Percentiles rank a stretch among this genome's conserved stretches.
These are phyloP conservation scores for Xenopus tropicalis DNA, from an alignment of 2,113 vertebrate genomes.

Conservation along the genomic window UCB_Xtro_10.0 CM004448.2:4170501-4171000, in stretches of 20 bases:
- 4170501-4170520: no score
- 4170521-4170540: no score
- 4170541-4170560: no score
- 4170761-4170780: background rate
- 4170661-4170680: background rate
- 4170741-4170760: conserved; percentile 2
- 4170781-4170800: background rate
- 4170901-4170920: background rate
- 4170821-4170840: background rate
- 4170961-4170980: conserved; percentile 17
- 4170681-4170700: background rate
- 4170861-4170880: background rate
- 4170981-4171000: conserved; percentile 3
- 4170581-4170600: no score
- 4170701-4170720: background rate
- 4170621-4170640: background rate
- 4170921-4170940: conserved; percentile 1
- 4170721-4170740: background rate
- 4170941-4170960: background rate
- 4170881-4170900: background rate
- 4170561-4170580: no score
- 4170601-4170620: no score
- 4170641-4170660: background rate
- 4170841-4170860: background rate
- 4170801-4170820: background rate